Conservation (phyloP, 2,888 invertebrate species). For the Eristalinus sepulchralis region DNA sequence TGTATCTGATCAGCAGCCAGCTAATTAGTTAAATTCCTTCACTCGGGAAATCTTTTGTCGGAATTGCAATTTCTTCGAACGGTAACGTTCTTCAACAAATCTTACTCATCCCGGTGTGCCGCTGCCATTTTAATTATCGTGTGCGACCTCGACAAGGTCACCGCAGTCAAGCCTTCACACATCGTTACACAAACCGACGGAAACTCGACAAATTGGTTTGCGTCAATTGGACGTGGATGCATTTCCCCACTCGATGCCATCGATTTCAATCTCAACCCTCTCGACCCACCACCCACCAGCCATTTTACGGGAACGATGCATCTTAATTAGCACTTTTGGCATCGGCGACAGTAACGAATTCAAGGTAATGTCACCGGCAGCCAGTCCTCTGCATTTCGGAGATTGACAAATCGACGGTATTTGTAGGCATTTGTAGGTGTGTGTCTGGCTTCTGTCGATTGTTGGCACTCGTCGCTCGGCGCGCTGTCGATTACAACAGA, state of each 20-base stretch:
- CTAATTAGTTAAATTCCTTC: neutral
- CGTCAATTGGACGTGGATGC: slow-evolving; percentile 42
- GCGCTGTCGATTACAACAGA: neutral
- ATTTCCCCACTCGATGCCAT: neutral
- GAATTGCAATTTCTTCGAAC: neutral
- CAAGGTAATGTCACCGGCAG: slow-evolving; percentile 25
- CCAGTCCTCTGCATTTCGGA: slow-evolving; percentile 5
- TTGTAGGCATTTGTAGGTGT: neutral
- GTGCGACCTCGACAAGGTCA: slow-evolving; percentile 28
- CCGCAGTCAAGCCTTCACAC: slow-evolving; percentile 35
- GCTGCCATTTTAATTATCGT: slow-evolving; percentile 44
- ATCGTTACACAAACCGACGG: slow-evolving; percentile 48
- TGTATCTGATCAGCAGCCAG: neutral
- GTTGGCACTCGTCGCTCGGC: slow-evolving; percentile 1
- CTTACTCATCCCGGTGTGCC: slow-evolving; percentile 6
- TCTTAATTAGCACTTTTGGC: slow-evolving; percentile 55
- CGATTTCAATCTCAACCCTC: slow-evolving; percentile 29
- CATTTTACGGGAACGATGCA: neutral
- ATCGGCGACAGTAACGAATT: slow-evolving; percentile 35
- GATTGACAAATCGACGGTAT: slow-evolving; percentile 51
- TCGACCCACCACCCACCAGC: neutral
- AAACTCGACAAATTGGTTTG: slow-evolving; percentile 43
- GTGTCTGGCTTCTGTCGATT: slow-evolving; percentile 17
- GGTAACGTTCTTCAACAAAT: neutral
- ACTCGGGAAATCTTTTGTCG: neutral